Percentiles rank a stretch among this genome's conserved stretches.
phyloP scores from a whole-genome alignment of 92 coral and sea anemone species.

The Galaxea fascicularis region DNA sequence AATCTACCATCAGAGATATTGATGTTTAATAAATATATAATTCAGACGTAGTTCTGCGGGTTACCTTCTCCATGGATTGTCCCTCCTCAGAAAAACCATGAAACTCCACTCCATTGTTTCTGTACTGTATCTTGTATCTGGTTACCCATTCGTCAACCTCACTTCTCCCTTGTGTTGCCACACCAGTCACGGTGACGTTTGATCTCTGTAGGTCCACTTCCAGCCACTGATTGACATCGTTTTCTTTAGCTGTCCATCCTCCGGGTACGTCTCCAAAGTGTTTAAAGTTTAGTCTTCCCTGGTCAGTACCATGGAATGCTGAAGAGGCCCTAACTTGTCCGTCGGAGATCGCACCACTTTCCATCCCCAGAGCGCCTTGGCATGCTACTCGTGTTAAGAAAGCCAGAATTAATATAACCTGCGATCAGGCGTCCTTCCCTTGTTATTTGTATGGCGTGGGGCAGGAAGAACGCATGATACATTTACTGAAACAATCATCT shows the following conservation, averaged over 20 bases:
- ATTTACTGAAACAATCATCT: too few species aligned
- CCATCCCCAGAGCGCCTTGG: slow-evolving; percentile 9
- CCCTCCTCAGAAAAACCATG: background rate
- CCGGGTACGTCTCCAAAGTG: background rate
- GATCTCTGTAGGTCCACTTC: background rate
- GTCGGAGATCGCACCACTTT: slow-evolving; percentile 3
- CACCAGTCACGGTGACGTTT: background rate
- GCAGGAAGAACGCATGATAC: too few species aligned
- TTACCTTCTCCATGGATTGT: background rate
- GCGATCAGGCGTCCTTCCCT: too few species aligned
- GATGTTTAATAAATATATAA: too few species aligned
- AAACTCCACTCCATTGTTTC: background rate
- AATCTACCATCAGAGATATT: too few species aligned
- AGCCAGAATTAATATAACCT: too few species aligned
- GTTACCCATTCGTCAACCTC: slow-evolving; percentile 11
- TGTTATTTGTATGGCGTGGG: too few species aligned
- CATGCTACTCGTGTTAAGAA: background rate
- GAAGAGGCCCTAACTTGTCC: slow-evolving; percentile 35
- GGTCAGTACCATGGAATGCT: background rate
- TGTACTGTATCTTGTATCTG: slow-evolving; percentile 17
- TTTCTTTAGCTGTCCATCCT: background rate
- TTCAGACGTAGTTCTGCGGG: background rate
- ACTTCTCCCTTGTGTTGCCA: slow-evolving; percentile 43
- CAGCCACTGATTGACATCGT: slow-evolving; percentile 14
- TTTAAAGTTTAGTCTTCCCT: slow-evolving; percentile 20